Conservation (phyloP, 2,888 invertebrate species). For the Neoaliturus tenellus region DNA sequence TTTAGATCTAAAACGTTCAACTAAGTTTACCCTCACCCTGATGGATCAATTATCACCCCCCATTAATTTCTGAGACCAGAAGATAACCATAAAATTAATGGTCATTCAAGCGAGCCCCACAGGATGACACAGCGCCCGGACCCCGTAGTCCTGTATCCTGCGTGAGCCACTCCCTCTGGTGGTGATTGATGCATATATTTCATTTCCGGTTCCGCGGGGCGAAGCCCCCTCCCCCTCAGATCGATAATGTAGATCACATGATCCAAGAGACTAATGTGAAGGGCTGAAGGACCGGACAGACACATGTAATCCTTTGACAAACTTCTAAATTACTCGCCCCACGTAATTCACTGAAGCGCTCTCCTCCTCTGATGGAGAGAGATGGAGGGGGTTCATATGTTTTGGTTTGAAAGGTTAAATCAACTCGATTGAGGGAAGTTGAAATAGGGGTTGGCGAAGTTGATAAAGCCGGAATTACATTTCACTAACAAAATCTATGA, state of each 20-base stretch:
- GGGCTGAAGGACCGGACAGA: neutral
- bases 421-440: neutral
- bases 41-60: conserved; percentile 12
- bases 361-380: neutral
- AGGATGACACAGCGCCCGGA: neutral
- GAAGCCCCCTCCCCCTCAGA: conserved; percentile 5
- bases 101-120: neutral
- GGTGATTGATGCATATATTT: conserved; percentile 50
- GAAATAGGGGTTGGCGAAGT: neutral
- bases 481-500: too few relatives aligned
- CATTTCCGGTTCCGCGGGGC: conserved; percentile 41
- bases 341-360: neutral
- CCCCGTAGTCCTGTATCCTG: neutral
- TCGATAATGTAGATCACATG: conserved; percentile 40
- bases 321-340: conserved; percentile 25
- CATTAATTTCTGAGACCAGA: neutral
- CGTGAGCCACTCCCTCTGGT: neutral
- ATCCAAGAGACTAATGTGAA: neutral
- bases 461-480: too few relatives aligned
- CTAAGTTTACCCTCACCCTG: too few relatives aligned
- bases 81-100: conserved; percentile 22
- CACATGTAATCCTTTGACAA: conserved; percentile 38
- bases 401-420: neutral
- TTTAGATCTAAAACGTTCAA: too few relatives aligned
- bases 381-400: neutral